These are phyloP conservation scores for Spialia ferax DNA, from an alignment of 2,888 invertebrate species.

Conservation along the genomic window DNA sequence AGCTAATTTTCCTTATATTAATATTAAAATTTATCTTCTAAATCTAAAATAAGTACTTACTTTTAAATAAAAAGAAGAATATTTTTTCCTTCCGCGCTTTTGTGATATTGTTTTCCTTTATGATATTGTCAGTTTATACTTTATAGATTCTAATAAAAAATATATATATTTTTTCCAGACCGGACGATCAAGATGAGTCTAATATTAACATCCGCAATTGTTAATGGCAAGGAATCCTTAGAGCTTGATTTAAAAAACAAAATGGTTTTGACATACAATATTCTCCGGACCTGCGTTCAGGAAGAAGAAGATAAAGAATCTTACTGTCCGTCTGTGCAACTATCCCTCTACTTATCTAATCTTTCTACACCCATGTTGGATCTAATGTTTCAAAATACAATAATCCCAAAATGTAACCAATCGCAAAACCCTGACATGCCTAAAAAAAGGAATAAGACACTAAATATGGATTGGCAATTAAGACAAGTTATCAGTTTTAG, in stretches of 20 bases:
- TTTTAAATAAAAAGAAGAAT: no score
- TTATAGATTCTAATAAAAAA: neutral
- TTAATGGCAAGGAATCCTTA: neutral
- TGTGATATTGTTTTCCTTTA: no score
- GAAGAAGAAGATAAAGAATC: neutral
- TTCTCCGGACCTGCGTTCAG: slow-evolving; percentile 9
- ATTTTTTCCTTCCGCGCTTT: no score
- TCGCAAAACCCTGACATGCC: neutral
- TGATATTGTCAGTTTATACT: no score
- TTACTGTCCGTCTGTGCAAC: neutral
- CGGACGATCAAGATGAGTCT: neutral
- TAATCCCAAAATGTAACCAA: neutral
- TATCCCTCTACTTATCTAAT: neutral
- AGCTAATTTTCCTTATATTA: no score
- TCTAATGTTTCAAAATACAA: neutral
- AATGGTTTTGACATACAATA: slow-evolving; percentile 13
- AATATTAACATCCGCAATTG: neutral
- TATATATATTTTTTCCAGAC: neutral
- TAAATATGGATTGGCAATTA: neutral
- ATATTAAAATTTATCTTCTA: no score
- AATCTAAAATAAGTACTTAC: no score
- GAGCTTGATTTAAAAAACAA: slow-evolving; percentile 24
- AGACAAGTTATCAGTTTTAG: neutral
- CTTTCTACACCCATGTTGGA: neutral
- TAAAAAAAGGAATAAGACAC: neutral